Base-by-base conservation (phyloP, 2,888 invertebrate genomes). In the Drosophila acutilabella region DNA sequence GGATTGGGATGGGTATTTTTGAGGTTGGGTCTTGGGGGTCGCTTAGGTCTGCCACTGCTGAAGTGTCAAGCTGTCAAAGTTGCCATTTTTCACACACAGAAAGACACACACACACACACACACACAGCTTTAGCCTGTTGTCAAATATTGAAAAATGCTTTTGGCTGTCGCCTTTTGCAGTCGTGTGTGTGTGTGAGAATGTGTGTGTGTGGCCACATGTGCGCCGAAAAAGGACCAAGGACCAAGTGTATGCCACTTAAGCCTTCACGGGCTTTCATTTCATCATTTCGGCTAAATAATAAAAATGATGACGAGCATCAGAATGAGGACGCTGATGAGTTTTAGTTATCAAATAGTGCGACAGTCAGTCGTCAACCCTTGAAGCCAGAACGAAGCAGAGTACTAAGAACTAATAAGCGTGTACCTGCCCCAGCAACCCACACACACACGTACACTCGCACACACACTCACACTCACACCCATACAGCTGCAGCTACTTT, bases 71-170 rank as follows among this genome's bases (percentile, higher is more conserved):
- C 88, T 89, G 88, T 89, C 88, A 89, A 89, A 89, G 74, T 77
- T 78, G 78, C 83, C 78, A 89, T 89, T 89, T 87, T 80, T 89
- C 88, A 89, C 77, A 81, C 70, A 74, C 71, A 40, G 13, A 54
- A 38, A 62, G 64, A 67, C 57, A 64, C 54, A 58, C 68, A 74
- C 44, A 70, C 38, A 62, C 23, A 40, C 23, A 42, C 20, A 57
- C 44, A 26, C 50, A 47, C 51, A 71, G 65, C 68, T 52, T 64
- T 64, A 64, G 71, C 33, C 41, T 72, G 70, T 82, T 77, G 74
- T 71, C 85, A 83, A 88, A 88, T 88, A 88, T 88, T 89, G 88
- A 88, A 88, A 89, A 88, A 81, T 88, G 85, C 70, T 81, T 81
- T 67, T 65, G 58, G 60, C 61, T 68, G 58, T 53, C 60, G 58